Percentiles rank a stretch among this genome's conserved stretches.
Conservation (phyloP, 2,888 invertebrate genomes). For the Leptura quadrifasciata region DNA sequence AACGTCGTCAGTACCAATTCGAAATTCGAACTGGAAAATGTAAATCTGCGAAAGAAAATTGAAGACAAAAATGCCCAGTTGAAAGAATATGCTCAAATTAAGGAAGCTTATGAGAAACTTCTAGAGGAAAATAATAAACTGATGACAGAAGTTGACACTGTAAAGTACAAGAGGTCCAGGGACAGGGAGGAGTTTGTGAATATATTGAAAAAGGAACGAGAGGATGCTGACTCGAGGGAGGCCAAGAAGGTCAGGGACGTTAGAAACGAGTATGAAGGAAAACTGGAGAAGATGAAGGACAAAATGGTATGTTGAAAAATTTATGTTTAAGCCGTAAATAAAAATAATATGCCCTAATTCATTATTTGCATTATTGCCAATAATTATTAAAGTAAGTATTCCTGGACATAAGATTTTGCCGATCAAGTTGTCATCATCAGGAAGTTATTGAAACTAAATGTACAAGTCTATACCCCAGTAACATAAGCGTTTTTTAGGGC, state of each 20-base stretch:
- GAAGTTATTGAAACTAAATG: no score
- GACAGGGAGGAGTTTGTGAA: conserved; percentile 70
- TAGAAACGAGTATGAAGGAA: conserved; percentile 82
- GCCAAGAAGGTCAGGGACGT: conserved; percentile 76
- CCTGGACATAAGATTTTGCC: no score
- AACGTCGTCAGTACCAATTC: conserved; percentile 67
- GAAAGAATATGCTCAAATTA: conserved; percentile 58
- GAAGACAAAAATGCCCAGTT: conserved; percentile 63
- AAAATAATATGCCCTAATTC: not conserved
- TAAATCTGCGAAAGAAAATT: conserved; percentile 61
- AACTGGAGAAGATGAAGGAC: conserved; percentile 86
- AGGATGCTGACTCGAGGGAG: conserved; percentile 63
- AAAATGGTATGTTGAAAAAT: conserved; percentile 83
- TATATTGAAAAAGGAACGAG: conserved; percentile 67
- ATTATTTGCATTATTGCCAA: not conserved
- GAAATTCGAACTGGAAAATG: conserved; percentile 67
- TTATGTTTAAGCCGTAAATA: not conserved
- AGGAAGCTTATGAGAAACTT: conserved; percentile 71
- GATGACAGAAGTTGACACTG: conserved; percentile 69
- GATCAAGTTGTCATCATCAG: no score
- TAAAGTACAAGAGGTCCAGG: conserved; percentile 69
- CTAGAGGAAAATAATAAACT: conserved; percentile 71
- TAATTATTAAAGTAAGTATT: no score
- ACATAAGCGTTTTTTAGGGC: no score
- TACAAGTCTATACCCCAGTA: no score